Base-by-base conservation (phyloP, 2,797 vertebrate species). In the Falco columbarius region DNA sequence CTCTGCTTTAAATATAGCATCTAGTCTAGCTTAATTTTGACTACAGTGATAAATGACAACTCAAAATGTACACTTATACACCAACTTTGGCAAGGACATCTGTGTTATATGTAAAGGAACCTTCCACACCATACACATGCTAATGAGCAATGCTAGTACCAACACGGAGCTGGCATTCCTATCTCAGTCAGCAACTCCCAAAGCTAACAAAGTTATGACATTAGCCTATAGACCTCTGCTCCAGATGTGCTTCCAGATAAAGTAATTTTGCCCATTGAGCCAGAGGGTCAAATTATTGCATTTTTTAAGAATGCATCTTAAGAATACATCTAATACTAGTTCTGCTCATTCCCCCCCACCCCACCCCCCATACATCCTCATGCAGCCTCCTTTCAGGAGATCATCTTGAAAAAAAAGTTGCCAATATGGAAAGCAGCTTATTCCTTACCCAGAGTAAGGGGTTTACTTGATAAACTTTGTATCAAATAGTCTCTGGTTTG, bases 291-390 rank as follows among this genome's bases (percentile, higher is more conserved):
- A 29, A 7, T 30, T 27, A 18, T 29, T 58, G 15, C 44, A 26
- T 42, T 82, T 82, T 55, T 72, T 42, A 32, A 70, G 40, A 89
- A n/a, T 22, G 36, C 36, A 38, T 38, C 36, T 38, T 38, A 38
- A 38, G 36, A 38, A 38, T 55, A 18, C 6, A 36, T 23, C 21
- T 72, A 54, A 26, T 38, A 18, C 24, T 12, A 16, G 30, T 77
- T 55, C 32, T 51, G 19, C 32, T 59, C 20, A 34, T 76, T 46
- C 6, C 0, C 0, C 6, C 10, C 10, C 36, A 10, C 36, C 36
- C 36, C 36, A 38, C 6, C 0, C 0, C 6, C 10, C 5, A 32
- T 10, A 13, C 23, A 29, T 17, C 18, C 29, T 71, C 1, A 1
- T 22, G 10, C 8, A 72, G n/a, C 14, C 26, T 63, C 29, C 73